Base-by-base conservation (phyloP, 2,888 invertebrate genomes). In the Lasioglossum marginatum region DNA sequence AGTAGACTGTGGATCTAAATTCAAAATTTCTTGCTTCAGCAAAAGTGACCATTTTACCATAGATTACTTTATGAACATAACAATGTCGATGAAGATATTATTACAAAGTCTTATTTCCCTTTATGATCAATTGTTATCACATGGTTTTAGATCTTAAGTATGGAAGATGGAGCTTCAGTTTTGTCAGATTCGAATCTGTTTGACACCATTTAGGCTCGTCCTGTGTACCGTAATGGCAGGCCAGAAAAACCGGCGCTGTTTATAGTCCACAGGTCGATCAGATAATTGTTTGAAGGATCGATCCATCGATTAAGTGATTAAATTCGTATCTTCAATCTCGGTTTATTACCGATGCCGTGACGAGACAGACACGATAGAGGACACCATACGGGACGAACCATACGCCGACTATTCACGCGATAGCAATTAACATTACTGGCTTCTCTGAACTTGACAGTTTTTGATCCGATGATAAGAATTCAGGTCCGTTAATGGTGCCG, bases 301-400 rank as follows among this genome's bases (percentile, higher is more conserved):
- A 71, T 71, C 27, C 43, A 27, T 43, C 43, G 71, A 71, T 71
- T 71, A 43, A 45, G 27, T 27, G 71, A 71, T 70, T 70, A 71
- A 71, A 71, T 45, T 43, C 43, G 71, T 40, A 43, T 70, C 68
- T 70, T 70, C 37, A 37, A 40, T 40, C 40, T 70, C n/a, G 40
- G 37, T 70, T 70, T 70, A 70, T 70, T 70, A 37, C 68, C 37
- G 40, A 40, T 40, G 68, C 40, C 68, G 68, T 70, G 68, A 40
- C 68, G 68, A n/a, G 40, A 40, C 68, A 40, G 12, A n/a, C 14
- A 40, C 68, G 68, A 70, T 70, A 70, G n/a, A 70, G 68, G 40
- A 70, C 40, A 70, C n/a, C 68, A 37, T 40, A n/a, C n/a, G 40
- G 23, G 23, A 70, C 68, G 37, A n/a, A 70, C 37, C 10, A 37